These are phyloP conservation scores for Muscicapa adusta DNA, from an alignment of 2,113 vertebrate genomes.

Conservation along the genomic window DNA sequence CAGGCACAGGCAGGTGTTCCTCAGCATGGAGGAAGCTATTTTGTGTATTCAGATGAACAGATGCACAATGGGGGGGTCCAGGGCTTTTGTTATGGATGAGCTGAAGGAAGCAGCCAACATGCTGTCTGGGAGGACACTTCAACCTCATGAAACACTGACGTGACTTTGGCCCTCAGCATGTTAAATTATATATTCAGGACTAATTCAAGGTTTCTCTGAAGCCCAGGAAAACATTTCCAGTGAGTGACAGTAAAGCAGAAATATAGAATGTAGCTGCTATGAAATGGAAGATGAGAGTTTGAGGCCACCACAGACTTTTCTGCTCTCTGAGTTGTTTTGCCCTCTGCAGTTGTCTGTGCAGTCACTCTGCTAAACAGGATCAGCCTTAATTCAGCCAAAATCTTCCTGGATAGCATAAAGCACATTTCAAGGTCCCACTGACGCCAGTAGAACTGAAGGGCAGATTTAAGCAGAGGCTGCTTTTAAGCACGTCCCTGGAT, in stretches of 20 bases:
- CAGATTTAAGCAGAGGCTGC: neutral
- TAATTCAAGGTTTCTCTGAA: slow-evolving; percentile 3
- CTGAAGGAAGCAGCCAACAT: neutral
- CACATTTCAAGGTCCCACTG: neutral
- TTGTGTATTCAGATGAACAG: slow-evolving; percentile 14
- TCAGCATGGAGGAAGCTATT: neutral
- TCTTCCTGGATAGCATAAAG: neutral
- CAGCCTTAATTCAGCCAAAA: slow-evolving; percentile 6
- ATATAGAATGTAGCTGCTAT: neutral
- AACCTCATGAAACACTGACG: neutral
- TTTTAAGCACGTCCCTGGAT: neutral
- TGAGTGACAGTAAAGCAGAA: neutral
- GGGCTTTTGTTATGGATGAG: slow-evolving; percentile 1
- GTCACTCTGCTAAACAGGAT: neutral
- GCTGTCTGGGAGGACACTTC: slow-evolving; percentile 7
- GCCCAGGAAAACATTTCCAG: neutral
- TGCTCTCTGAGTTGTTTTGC: neutral
- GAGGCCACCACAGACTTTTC: neutral
- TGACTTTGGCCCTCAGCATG: neutral
- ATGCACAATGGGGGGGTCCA: neutral
- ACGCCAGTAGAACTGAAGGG: neutral
- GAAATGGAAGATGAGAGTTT: slow-evolving; percentile 24
- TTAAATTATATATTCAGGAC: neutral
- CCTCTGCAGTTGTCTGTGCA: neutral
- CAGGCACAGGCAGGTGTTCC: slow-evolving; percentile 34